Percentiles rank a stretch among this genome's conserved stretches.
phyloP scores from a whole-genome alignment of 1,140 invertebrate species.

The Trichonephila inaurata region DNA sequence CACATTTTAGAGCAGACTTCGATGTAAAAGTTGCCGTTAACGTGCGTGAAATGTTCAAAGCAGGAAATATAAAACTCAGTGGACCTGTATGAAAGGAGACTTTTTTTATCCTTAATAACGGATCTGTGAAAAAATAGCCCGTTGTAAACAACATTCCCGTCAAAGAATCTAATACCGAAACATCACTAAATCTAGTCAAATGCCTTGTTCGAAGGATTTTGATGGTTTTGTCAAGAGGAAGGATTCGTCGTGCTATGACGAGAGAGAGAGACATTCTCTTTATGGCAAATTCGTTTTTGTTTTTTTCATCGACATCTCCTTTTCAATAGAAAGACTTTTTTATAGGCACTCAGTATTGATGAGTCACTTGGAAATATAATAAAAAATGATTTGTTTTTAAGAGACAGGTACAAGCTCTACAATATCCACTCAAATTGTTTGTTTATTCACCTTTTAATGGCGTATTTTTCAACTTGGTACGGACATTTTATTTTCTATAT shows the following conservation, averaged over 20 bases:
- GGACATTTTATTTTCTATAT: background rate
- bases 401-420: background rate
- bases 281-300: background rate
- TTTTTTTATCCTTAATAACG: conserved; percentile 59
- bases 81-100: conserved; percentile 9
- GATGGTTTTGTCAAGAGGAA: conserved; percentile 45
- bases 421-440: background rate
- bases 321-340: background rate
- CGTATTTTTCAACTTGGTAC: background rate
- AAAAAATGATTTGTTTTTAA: conserved; percentile 19
- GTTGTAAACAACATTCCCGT: conserved; percentile 62
- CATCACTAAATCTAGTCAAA: conserved; percentile 68
- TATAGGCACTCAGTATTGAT: background rate
- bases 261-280: background rate
- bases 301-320: background rate
- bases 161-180: conserved; percentile 45
- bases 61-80: conserved; percentile 73
- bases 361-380: background rate
- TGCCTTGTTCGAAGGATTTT: conserved; percentile 48
- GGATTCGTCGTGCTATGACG: background rate
- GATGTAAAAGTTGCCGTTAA: conserved; percentile 34
- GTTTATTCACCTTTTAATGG: background rate
- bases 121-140: conserved; percentile 60
- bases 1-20: background rate
- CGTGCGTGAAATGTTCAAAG: background rate